Base-by-base conservation (phyloP, 2,797 vertebrate genomes). In the Melanitta fusca region DNA sequence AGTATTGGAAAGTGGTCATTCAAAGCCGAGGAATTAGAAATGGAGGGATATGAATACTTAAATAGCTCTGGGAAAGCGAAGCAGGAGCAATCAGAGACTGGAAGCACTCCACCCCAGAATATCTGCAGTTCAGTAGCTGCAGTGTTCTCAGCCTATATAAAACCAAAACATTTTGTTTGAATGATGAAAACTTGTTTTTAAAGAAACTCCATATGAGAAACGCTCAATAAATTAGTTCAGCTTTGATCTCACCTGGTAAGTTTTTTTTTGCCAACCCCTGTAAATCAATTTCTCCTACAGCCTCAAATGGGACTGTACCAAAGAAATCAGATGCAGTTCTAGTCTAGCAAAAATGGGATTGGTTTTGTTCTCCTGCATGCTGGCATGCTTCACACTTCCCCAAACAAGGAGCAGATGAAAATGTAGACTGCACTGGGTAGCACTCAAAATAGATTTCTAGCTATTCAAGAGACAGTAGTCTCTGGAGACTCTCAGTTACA, bases 381-480 rank as follows among this genome's bases (percentile, higher is more conserved):
- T 96, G 92, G 61, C 72, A 56, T 8, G 19, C 24, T 80, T 34
- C 81, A 80, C 32, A 65, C 24, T 71, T 72, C 54, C 65, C 83
- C 47, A 89, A 60, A 93, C 47, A 38, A 80, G 68, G 58, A 90
- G 24, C 70, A 95, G 93, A 93, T 78, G 71, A 74, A 88, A 74
- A 28, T 28, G 84, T 11, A 80, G 68, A 78, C 8, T 78, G 72
- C 65, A 66, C 69, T 39, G 79, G 15, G 14, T 56, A 65, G 45
- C 89, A 75, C 41, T 61, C 62, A 75, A 69, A 88, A 74, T 24
- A 94, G 65, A 78, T n/a, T 91, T 93, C n/a, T 82, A 73, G 81
- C 69, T 83, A 12, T n/a, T 36, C 78, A 91, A 89, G 39, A 68
- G 30, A 75, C 4, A 64, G 39, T 34, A 16, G 1, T 62, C 64